Conservation (phyloP, 2,888 invertebrate species). For the Entomobrya proxima region DNA sequence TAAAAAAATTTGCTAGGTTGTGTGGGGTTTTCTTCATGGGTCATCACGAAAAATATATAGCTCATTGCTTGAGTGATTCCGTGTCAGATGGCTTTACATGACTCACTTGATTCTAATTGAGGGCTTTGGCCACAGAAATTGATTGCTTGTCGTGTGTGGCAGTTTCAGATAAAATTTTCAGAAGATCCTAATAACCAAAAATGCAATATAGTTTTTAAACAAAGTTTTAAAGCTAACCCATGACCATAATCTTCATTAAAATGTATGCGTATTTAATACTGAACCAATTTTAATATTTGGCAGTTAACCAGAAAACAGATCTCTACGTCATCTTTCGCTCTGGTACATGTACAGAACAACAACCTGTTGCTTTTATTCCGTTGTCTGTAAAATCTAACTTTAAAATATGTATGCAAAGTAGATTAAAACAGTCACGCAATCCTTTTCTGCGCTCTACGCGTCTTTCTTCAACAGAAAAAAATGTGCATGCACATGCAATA, state of each 20-base stretch:
- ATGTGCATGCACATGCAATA: not conserved
- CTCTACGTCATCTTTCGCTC: too few relatives aligned
- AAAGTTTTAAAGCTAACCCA: too few relatives aligned
- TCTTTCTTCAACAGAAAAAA: not conserved
- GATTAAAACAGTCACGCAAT: not conserved
- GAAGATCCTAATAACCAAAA: too few relatives aligned
- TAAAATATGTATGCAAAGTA: not conserved
- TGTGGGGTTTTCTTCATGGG: too few relatives aligned
- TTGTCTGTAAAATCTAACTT: too few relatives aligned
- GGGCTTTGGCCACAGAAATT: not conserved
- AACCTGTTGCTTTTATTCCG: conserved; percentile 5
- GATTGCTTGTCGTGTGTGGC: not conserved
- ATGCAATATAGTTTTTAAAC: too few relatives aligned
- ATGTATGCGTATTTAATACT: not conserved
- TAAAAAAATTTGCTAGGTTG: too few relatives aligned
- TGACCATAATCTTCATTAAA: not conserved
- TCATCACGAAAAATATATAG: too few relatives aligned
- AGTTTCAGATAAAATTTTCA: too few relatives aligned
- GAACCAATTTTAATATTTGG: not conserved
- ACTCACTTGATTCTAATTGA: conserved; percentile 22
- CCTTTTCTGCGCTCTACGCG: not conserved
- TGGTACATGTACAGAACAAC: not conserved
- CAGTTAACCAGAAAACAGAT: conserved; percentile 11
- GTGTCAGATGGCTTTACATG: conserved; percentile 36
- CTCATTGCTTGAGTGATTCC: too few relatives aligned